phyloP scores from a whole-genome alignment of 2,797 vertebrate species.

The Amblyopsis hoosieri region DNA sequence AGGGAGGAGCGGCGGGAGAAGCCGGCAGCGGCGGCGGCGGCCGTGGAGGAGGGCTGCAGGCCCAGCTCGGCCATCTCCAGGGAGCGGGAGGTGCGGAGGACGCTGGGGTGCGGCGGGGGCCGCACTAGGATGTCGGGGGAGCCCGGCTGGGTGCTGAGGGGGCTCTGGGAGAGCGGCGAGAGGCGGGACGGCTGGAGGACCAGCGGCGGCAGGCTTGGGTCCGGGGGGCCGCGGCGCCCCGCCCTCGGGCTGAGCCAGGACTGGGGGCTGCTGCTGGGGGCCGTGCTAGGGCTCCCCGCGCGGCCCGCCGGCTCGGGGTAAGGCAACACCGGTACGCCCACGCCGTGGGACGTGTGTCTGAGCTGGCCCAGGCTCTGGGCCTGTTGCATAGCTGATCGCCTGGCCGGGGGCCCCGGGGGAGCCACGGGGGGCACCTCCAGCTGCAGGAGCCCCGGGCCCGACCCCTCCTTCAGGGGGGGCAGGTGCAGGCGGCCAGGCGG shows the following conservation, averaged over 20 bases:
- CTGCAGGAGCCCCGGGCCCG: conserved; percentile 93
- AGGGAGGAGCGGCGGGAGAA: conserved; percentile 95
- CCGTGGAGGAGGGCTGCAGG: conserved; percentile 80
- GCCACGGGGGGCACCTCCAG: conserved; percentile 90
- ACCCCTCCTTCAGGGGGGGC: conserved; percentile 85
- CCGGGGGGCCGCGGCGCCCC: conserved; percentile 82
- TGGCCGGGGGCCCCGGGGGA: conserved; percentile 84
- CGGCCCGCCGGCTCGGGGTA: conserved; percentile 93
- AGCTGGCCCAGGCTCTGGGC: conserved; percentile 96
- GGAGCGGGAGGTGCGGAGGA: conserved; percentile 89
- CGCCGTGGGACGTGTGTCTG: conserved; percentile 98
- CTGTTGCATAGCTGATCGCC: conserved; percentile 98
- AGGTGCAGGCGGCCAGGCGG: conserved; percentile 78
- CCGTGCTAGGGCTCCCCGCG: conserved; percentile 93
- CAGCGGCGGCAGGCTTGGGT: conserved; percentile 96
- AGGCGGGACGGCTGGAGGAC: conserved; percentile 97
- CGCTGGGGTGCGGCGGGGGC: conserved; percentile 89
- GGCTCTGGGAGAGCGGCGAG: conserved; percentile 97
- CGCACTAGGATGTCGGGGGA: conserved; percentile 95
- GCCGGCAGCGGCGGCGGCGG: conserved; percentile 87
- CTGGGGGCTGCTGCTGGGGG: conserved; percentile 92
- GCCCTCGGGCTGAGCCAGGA: conserved; percentile 97
- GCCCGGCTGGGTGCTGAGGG: conserved; percentile 93
- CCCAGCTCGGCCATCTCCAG: conserved; percentile 92
- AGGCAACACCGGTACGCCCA: conserved; percentile 99